Percentiles rank a stretch among this genome's conserved stretches.
These are phyloP conservation scores for Eueides isabella DNA, from an alignment of 1,140 invertebrate genomes.

Conservation along the genomic window DNA sequence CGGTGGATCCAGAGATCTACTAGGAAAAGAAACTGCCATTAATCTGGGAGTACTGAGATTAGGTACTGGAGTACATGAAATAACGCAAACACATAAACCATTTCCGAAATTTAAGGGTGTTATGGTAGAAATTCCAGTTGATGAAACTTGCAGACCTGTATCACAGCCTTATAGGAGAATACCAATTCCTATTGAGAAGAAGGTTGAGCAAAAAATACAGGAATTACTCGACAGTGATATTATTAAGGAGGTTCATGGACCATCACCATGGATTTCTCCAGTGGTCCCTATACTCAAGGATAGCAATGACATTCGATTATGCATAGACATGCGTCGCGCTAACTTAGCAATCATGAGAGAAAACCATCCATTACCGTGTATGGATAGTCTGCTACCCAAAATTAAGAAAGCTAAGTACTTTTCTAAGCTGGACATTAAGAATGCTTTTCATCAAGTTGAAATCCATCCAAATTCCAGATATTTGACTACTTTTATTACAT, in stretches of 20 bases:
- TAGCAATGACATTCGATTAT: slow-evolving; percentile 51
- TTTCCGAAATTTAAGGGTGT: slow-evolving; percentile 62
- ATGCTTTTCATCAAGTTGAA: slow-evolving; percentile 48
- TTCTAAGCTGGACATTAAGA: slow-evolving; percentile 52
- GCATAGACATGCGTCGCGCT: too few species aligned
- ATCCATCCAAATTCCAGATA: slow-evolving; percentile 38
- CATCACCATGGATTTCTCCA: slow-evolving; percentile 62
- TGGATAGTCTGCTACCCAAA: slow-evolving; percentile 53
- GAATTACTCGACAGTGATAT: slow-evolving; percentile 50
- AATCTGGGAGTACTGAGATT: slow-evolving; percentile 42
- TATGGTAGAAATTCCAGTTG: slow-evolving; percentile 51
- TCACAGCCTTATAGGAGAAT: slow-evolving; percentile 56
- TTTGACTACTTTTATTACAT: slow-evolving; percentile 43
- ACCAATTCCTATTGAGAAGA: slow-evolving; percentile 50
- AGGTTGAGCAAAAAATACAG: slow-evolving; percentile 48
- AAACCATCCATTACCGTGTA: slow-evolving; percentile 58
- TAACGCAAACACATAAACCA: slow-evolving; percentile 15
- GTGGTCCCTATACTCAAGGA: slow-evolving; percentile 58
- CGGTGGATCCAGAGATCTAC: slow-evolving; percentile 41
- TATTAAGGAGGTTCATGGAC: slow-evolving; percentile 59
- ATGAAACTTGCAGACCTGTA: slow-evolving; percentile 49
- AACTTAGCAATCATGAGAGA: slow-evolving; percentile 49
- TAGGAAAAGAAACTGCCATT: slow-evolving; percentile 43
- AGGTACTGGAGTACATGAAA: slow-evolving; percentile 43
- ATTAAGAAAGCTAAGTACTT: slow-evolving; percentile 50